Evolutionary conservation across 2,113 vertebrate genomes (phyloP).

Genomic region (Triplophysa siluroides): DNA sequence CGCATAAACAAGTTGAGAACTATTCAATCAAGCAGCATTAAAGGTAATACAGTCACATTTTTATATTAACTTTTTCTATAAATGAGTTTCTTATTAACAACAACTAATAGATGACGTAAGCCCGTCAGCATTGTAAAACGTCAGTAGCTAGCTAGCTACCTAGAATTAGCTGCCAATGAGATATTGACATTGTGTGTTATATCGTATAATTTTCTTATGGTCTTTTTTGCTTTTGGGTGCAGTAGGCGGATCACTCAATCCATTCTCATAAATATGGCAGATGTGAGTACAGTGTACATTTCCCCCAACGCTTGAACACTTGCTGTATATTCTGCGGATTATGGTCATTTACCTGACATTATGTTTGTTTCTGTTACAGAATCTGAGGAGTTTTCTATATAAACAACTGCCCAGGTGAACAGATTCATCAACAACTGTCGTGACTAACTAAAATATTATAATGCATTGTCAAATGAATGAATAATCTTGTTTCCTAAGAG

Average conservation of each 20-base stretch:
- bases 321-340: background rate
- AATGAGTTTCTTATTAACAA: background rate
- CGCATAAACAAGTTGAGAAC: slow-evolving; percentile 2
- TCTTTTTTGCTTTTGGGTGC: slow-evolving; percentile 16
- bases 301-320: background rate
- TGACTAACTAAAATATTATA: background rate
- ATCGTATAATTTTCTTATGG: background rate
- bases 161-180: background rate
- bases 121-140: background rate
- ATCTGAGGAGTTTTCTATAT: slow-evolving; percentile 91
- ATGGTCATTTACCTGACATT: background rate
- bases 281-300: slow-evolving; percentile 43
- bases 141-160: no score
- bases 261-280: slow-evolving; percentile 45
- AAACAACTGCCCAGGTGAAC: slow-evolving; percentile 93
- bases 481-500: background rate
- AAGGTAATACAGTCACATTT: slow-evolving; percentile 24
- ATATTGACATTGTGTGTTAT: background rate
- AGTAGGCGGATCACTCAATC: background rate
- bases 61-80: background rate
- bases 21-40: background rate
- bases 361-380: slow-evolving; percentile 69
- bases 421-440: background rate
- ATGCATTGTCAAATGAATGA: background rate
- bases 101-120: background rate